Percentiles rank a stretch among this genome's conserved stretches.
Evolutionary conservation across 2,797 vertebrate species (phyloP).

Genomic region (Fratercula arctica): DNA sequence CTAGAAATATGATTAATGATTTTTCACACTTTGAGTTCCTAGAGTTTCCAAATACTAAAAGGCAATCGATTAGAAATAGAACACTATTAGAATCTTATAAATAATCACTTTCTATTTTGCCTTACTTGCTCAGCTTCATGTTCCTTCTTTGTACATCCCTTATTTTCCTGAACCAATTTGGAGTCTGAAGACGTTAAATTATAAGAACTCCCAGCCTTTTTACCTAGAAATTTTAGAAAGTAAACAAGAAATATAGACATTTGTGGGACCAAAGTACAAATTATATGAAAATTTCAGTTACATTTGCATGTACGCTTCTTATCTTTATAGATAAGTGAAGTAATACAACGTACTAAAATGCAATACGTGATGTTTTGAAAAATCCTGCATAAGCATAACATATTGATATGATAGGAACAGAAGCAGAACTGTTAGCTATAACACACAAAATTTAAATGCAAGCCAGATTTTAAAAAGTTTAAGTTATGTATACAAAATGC

Average conservation of each 20-base stretch:
- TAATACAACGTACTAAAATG: background rate
- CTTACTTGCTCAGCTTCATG: conserved; percentile 85
- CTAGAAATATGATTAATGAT: background rate
- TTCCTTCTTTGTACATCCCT: conserved; percentile 74
- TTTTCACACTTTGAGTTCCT: background rate
- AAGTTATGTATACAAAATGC: background rate
- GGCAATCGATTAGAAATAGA: background rate
- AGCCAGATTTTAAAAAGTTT: background rate
- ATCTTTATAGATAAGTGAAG: background rate
- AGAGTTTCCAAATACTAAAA: background rate
- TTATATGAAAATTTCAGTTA: background rate
- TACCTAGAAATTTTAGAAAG: conserved; percentile 74
- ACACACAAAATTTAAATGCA: background rate
- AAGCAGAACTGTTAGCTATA: background rate
- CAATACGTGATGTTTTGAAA: background rate
- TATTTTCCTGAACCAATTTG: conserved; percentile 76
- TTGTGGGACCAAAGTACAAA: background rate
- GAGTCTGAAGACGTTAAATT: conserved; percentile 80
- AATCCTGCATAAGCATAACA: background rate
- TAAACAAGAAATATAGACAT: background rate
- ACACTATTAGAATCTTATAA: background rate
- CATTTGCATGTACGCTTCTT: rapidly evolving
- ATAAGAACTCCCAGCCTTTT: conserved; percentile 83
- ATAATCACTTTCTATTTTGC: background rate
- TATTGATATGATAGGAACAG: background rate